Evolutionary conservation across 1,140 invertebrate species (phyloP), one percentile per base, ranked within the genome.

Genomic region (Nasonia longicornis): DNA sequence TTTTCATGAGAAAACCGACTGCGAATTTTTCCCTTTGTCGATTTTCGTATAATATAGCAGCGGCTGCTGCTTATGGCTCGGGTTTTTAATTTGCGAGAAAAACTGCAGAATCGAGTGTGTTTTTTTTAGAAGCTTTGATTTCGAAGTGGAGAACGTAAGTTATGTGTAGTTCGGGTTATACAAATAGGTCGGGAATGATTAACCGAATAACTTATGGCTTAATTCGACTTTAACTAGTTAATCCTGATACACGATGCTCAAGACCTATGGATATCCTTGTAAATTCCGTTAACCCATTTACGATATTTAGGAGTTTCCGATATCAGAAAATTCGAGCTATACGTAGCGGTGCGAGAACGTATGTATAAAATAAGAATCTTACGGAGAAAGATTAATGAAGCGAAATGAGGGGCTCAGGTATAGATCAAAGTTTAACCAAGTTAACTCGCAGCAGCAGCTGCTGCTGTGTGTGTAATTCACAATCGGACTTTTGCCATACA

Each of bases 221-320:
- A 71, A 45, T 71, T 71, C 20, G 38, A 45, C 20, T 71, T 38
- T 38, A 71, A 71, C 31, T 42, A 38, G 69, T 71, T 71, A 71
- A 72, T 45, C 70, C 38, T 45, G 70, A 45, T 72, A 70, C 31
- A 72, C 8, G 2, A 26, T 16, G 8, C 38, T 48, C n/a, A 22
- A 45, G 12, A 72, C 70, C 26, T 26, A 26, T 26, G 11, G 11
- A 38, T 48, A 22, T 71, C 31, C 52, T n/a, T 35, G 3, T 72
- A 72, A 72, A 45, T 42, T 71, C 38, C 3, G 70, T 38, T 72
- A 72, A 72, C 70, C 70, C n/a, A 12, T 72, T 72, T 72, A 48
- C 6, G 70, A 22, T 45, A 48, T 72, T 71, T 38, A 71, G 69
- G 14, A 71, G 69, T 69, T 69, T 69, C 14, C 66, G 26, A 69